A percentile compares a stretch with the other conserved stretches of the same genome.
Evolutionary conservation across 2,888 invertebrate species (phyloP).

Genomic region (Aplocera efformata): DNA sequence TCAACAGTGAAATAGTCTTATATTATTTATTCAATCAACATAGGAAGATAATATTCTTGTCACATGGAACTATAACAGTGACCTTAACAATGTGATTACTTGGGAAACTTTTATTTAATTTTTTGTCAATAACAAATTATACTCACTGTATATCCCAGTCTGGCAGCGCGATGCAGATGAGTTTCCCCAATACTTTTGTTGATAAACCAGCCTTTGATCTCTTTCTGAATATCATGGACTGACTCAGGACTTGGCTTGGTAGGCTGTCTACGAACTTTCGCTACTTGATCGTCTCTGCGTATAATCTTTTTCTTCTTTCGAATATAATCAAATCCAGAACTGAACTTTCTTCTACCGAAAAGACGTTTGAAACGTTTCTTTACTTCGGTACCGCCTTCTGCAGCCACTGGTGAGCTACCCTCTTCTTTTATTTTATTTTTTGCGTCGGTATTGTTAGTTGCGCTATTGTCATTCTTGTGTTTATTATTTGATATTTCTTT

Average conservation of each 20-base stretch:
- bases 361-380: conserved; percentile 82
- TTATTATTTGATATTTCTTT: conserved; percentile 59
- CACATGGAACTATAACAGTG: too few relatives aligned
- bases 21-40: too few relatives aligned
- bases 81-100: too few relatives aligned
- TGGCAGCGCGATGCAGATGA: conserved; percentile 93
- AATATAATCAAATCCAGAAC: conserved; percentile 93
- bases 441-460: conserved; percentile 47
- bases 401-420: conserved; percentile 43
- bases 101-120: too few relatives aligned
- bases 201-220: conserved; percentile 94
- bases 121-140: conserved; percentile 6
- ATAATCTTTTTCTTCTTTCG: conserved; percentile 91
- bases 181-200: conserved; percentile 98
- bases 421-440: conserved; percentile 70
- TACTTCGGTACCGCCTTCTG: conserved; percentile 52
- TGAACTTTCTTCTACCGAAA: conserved; percentile 86
- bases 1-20: too few relatives aligned
- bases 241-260: conserved; percentile 82
- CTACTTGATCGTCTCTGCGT: conserved; percentile 74
- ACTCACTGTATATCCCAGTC: conserved; percentile 92
- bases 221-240: conserved; percentile 89
- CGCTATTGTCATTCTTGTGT: conserved; percentile 54
- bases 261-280: conserved; percentile 70
- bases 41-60: too few relatives aligned